phyloP scores from a whole-genome alignment of 2,797 vertebrate species.

The Choloepus didactylus region DNA sequence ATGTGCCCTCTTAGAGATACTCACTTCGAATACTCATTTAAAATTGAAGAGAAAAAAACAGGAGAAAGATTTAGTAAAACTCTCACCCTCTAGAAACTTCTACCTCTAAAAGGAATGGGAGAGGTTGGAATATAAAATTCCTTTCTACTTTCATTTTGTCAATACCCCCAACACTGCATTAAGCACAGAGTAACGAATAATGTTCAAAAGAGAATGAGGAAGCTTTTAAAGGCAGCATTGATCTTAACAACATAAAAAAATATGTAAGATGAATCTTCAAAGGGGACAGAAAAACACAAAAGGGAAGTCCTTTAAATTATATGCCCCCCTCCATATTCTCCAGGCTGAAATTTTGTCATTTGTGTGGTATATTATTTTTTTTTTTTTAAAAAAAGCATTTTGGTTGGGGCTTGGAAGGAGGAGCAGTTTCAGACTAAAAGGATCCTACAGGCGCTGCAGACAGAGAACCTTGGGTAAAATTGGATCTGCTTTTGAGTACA shows the following conservation, averaged over 20 bases:
- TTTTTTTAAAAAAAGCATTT: background rate
- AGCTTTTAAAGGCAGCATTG: constrained; percentile 60
- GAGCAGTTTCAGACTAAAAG: constrained; percentile 61
- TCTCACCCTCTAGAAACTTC: constrained; percentile 41
- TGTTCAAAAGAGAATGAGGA: constrained; percentile 29
- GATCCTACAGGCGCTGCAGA: constrained; percentile 63
- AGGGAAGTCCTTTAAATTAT: constrained; percentile 53
- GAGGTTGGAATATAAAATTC: constrained; percentile 28
- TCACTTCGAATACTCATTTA: constrained; percentile 13
- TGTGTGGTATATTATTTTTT: constrained; percentile 23
- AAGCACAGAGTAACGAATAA: constrained; percentile 13
- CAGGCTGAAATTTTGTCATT: constrained; percentile 32
- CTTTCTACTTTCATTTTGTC: constrained; percentile 59
- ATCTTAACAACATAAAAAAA: constrained; percentile 69
- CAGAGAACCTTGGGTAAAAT: constrained; percentile 83
- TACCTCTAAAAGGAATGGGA: background rate
- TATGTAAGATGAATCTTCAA: constrained; percentile 36
- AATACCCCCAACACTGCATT: background rate
- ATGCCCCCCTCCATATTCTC: background rate
- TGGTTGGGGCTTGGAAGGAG: constrained; percentile 49
- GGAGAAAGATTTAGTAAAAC: constrained; percentile 45
- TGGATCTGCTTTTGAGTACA: constrained; percentile 85
- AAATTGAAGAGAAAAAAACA: constrained; percentile 47
- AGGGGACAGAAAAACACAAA: constrained; percentile 28
- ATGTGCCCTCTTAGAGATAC: constrained; percentile 39